Base-by-base conservation (phyloP, 2,113 vertebrate genomes). In the Sander vitreus region DNA sequence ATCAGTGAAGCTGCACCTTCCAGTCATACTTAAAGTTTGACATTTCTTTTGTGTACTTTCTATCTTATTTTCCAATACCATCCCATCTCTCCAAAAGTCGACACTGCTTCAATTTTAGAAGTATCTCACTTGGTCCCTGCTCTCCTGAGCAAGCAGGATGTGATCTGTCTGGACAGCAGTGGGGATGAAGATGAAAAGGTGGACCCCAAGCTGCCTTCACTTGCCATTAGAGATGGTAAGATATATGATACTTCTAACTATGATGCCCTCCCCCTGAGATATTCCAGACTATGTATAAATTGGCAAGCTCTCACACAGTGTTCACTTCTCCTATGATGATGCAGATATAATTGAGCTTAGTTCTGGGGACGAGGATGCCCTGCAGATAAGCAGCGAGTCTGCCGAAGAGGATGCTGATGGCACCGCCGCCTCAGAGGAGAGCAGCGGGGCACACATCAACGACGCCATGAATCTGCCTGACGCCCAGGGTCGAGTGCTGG, bases 301-400 rank as follows among this genome's bases (percentile, higher is more conserved):
- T 36, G 0, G 48, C n/a, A 25, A 21, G 3, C 3, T 36, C 53
- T 84, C 36, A 79, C 43, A 45, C 23, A 45, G 19, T 68, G 53
- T 76, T 85, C 57, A n/a, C 30, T 75, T 85, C 27, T 43, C 51
- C 47, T 39, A 21, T 78, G 48, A 25, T 65, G 47, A 36, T 7
- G 5, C 85, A 98, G 99, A 99, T 93, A 95, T 99, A 86, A 99
- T 99, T 70, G 99, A 99, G 89, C 94, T 99, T 83, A 99, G 99
- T 85, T 99, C 98, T 3, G 98, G 98, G 76, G 99, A 99, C 23
- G 99, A 99, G 64, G 97, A 98, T 23, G 85, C 96, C 27, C 93
- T 99, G 81, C 97, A 97, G 78, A 97, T 98, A 76, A 97, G 96
- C 94, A 98, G 97, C n/a, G 98, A 98, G 73, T 97, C 97, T 70